Percentiles rank a stretch among this genome's conserved stretches.
Conservation (phyloP, 2,888 invertebrate species). For the Drosophila neonasuta region DNA sequence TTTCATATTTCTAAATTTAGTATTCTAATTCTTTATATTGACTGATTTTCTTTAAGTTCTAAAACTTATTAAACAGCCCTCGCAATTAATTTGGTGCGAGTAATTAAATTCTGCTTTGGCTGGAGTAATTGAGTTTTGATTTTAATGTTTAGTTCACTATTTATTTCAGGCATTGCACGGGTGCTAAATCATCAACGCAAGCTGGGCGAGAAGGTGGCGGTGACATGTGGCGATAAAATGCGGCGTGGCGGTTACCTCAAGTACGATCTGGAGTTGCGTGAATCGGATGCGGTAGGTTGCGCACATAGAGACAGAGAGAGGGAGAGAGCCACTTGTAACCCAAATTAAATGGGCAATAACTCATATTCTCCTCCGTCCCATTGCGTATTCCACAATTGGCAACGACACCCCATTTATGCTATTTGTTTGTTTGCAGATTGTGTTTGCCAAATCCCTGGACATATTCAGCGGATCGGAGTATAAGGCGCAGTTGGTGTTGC, state of each 20-base stretch:
- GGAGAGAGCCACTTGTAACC: neutral
- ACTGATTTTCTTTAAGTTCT: neutral
- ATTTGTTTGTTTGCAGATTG: constrained; percentile 69
- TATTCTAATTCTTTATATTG: neutral
- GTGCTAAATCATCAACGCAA: constrained; percentile 78
- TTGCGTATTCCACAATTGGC: neutral
- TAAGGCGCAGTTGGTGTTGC: constrained; percentile 79
- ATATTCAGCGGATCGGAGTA: constrained; percentile 81
- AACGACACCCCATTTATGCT: neutral
- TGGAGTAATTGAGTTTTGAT: constrained; percentile 26
- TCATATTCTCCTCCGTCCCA: constrained; percentile 12
- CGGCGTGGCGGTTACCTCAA: constrained; percentile 78
- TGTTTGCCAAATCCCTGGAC: constrained; percentile 81
- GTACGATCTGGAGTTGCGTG: constrained; percentile 82
- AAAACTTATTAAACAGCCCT: neutral
- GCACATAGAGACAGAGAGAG: neutral
- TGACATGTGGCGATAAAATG: constrained; percentile 79
- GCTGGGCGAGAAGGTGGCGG: constrained; percentile 80
- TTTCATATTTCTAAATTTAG: neutral
- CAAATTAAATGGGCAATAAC: constrained; percentile 14
- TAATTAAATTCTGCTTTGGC: constrained; percentile 24
- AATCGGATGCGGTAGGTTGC: constrained; percentile 79
- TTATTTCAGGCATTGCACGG: constrained; percentile 78
- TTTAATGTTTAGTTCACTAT: constrained; percentile 14
- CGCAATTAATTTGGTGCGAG: neutral